Base-by-base conservation (phyloP, 2,113 vertebrate genomes). In the Sorex araneus region DNA sequence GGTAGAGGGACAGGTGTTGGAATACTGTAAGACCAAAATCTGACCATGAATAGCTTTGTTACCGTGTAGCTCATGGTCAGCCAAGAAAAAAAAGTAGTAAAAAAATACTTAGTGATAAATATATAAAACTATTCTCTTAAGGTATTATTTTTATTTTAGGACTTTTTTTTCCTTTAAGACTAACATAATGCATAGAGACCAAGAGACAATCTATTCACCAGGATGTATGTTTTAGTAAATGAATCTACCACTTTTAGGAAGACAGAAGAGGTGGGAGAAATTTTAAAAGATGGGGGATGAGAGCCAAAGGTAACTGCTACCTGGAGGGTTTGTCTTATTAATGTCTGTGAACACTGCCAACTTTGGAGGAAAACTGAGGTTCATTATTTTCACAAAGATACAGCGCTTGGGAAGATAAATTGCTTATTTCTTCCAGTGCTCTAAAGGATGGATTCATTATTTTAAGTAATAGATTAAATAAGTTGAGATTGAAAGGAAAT, bases 401-500 rank as follows among this genome's bases (percentile, higher is more conserved):
- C 70, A 75, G 82, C 4, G 27, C 18, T 15, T 88, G 27, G 15
- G 34, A 85, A 73, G 34, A 77, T 76, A 11, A 73, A 78, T 69
- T 84, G 54, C 54, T 74, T 73, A 12, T 91, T 88, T 90, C 30
- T 73, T 34, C 11, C 36, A 54, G 70, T 67, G n/a, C 84, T 90
- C 43, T 69, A 77, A 64, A 25, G 32, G 34, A 74, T 94, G 57
- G 71, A 85, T 70, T 94, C 64, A 69, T 80, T 90, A 94, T 78
- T 80, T 85, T 84, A 90, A 85, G 75, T 81, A 74, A 85, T 57
- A 88, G 83, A 78, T 73, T 66, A 95, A 81, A 88, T 82, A 25
- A 77, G 8, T 85, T 70, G 69, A 77, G 83, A 90, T 66, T 70
- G 87, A 77, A 90, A 91, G 90, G 71, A 88, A 92, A 85, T 78